Conservation (phyloP, 2,888 invertebrate species). For the Synanthedon myopaeformis region DNA sequence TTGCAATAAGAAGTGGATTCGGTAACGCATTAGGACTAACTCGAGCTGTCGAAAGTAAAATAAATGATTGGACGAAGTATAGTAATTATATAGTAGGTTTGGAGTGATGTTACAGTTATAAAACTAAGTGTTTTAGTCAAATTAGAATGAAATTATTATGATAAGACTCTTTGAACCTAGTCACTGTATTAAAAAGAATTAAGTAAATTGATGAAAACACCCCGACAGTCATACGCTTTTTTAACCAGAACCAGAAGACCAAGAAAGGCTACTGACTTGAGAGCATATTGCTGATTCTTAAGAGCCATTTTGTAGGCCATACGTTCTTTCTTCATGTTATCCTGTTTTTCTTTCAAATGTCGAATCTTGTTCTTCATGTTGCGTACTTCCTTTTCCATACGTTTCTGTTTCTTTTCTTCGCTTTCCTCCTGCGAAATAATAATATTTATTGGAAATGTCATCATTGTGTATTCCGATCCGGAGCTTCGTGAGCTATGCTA, state of each 20-base stretch:
- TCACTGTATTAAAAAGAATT: background rate
- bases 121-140: too few relatives aligned
- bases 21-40: too few relatives aligned
- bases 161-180: background rate
- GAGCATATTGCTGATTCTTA: constrained; percentile 81
- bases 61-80: too few relatives aligned
- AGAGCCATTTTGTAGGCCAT: constrained; percentile 82
- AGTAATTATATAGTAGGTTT: background rate
- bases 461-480: too few relatives aligned
- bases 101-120: too few relatives aligned
- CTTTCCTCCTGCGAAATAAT: constrained; percentile 55
- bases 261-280: constrained; percentile 63
- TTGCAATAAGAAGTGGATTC: too few relatives aligned
- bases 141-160: too few relatives aligned
- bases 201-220: constrained; percentile 1
- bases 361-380: constrained; percentile 76
- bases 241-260: constrained; percentile 6
- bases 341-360: constrained; percentile 78
- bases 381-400: constrained; percentile 71
- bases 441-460: too few relatives aligned
- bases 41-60: too few relatives aligned
- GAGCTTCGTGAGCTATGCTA: too few relatives aligned
- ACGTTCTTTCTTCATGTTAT: constrained; percentile 83
- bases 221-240: constrained; percentile 6
- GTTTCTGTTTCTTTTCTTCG: constrained; percentile 72